Base-by-base conservation (phyloP, 2,113 vertebrate species). In the Castor canadensis region DNA sequence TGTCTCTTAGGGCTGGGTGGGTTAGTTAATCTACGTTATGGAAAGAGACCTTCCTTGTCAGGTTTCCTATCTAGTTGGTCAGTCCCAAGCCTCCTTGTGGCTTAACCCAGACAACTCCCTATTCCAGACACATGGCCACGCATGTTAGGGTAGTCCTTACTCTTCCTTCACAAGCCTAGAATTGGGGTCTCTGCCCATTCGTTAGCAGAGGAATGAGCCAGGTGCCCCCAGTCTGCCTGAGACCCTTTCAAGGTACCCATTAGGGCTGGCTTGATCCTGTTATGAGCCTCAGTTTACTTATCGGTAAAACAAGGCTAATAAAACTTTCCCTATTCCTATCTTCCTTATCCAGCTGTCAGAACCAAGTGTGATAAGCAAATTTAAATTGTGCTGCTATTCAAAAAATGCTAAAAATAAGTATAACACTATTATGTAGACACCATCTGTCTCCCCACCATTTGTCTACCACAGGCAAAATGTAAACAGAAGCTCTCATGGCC, bases 401-500 rank as follows among this genome's bases (percentile, higher is more conserved):
- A 71, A 89, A 82, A 64, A n/a, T 64, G 24, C 88, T 82, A 86
- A 95, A 85, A 94, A 83, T 90, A 95, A 92, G 69, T 24, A 17
- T 40, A 58, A 67, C 64, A 49, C 79, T 64, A 32, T 73, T 52
- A 40, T 9, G 22, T 52, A 96, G 64, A 49, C 58, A 79, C 86
- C 85, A 79, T 79, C 90, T 81, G 81, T 60, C 94, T 91, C 81
- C 15, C 19, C 52, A n/a, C n/a, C n/a, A n/a, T 62, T 64, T 7
- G 9, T 83, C 92, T 75, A 54, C 67, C 93, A 58, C 66, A 13
- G 75, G 93, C 64, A 76, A 43, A 76, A 38, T 67, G 45, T 93
- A 96, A 97, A 93, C 97, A 96, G 88, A 93, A 73, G 87, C 32
- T 86, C 38, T 75, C 49, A 47, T 92, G 67, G 94, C 89, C 66